Conservation (phyloP, 2,888 invertebrate species). For the Atherix ibis region DNA sequence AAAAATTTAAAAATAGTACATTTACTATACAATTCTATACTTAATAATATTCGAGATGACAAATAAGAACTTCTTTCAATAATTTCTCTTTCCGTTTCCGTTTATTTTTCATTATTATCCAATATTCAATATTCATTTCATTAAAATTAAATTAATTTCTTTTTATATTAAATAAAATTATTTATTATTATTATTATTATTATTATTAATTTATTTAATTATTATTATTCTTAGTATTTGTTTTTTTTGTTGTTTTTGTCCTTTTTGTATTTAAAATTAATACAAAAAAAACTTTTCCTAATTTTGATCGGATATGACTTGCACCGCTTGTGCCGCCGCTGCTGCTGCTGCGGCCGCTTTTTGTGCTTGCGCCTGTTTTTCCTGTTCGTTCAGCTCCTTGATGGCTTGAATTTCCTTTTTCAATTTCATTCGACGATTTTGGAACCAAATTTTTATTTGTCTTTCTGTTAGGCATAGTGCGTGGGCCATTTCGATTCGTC, state of each 20-base stretch:
- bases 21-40: no score
- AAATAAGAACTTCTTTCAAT: no score
- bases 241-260: no score
- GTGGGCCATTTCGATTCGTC: slow-evolving; percentile 97
- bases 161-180: no score
- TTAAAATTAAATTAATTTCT: slow-evolving; percentile 2
- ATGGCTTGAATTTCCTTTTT: slow-evolving; percentile 97
- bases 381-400: slow-evolving; percentile 94
- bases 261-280: no score
- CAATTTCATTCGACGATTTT: slow-evolving; percentile 95
- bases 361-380: slow-evolving; percentile 87
- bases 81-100: no score
- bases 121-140: background rate
- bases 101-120: no score
- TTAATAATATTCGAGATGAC: no score
- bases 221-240: no score
- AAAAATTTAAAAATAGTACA: no score
- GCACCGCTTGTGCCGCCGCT: slow-evolving; percentile 49
- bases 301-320: slow-evolving; percentile 36
- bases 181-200: slow-evolving; percentile 8
- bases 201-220: slow-evolving; percentile 1
- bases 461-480: slow-evolving; percentile 91
- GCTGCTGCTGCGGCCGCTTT: slow-evolving; percentile 59
- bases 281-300: slow-evolving; percentile 28
- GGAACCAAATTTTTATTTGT: slow-evolving; percentile 98